These are phyloP conservation scores for Calypte anna DNA, from an alignment of 2,113 vertebrate species.

Conservation along the genomic window DNA sequence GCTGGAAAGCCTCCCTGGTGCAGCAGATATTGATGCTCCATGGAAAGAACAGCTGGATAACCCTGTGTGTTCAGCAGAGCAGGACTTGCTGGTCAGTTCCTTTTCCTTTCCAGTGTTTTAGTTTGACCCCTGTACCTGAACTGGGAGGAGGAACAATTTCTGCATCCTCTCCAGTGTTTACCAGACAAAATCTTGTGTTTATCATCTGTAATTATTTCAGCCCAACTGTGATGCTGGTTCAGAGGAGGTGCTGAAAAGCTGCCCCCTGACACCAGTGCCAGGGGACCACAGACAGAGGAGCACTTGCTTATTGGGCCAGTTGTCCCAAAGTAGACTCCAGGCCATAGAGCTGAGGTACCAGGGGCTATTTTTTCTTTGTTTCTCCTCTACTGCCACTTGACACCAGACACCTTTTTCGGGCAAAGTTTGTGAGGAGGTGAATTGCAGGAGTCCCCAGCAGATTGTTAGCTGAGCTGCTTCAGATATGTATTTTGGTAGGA, in stretches of 20 bases:
- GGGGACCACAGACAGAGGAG: not conserved
- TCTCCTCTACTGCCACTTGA: not conserved
- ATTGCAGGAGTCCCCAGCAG: not conserved
- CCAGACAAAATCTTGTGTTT: not conserved
- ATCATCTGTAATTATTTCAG: not conserved
- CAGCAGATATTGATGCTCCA: not conserved
- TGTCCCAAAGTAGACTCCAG: not conserved
- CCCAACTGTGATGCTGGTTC: fast-evolving
- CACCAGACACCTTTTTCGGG: not conserved
- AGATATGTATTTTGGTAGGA: not conserved
- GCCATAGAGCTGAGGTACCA: fast-evolving
- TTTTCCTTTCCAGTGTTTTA: not conserved
- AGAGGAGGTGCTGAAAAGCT: not conserved
- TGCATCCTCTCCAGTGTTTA: not conserved
- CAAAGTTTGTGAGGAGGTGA: not conserved
- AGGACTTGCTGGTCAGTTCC: not conserved
- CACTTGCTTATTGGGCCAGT: not conserved
- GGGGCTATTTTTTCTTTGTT: not conserved
- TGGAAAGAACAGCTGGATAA: not conserved
- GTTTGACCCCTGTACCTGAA: not conserved
- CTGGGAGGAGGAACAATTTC: not conserved
- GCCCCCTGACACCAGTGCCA: fast-evolving
- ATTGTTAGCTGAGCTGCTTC: not conserved
- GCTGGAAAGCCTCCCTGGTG: not conserved
- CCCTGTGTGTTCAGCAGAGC: not conserved